Percentiles rank a stretch among this genome's conserved stretches.
Conservation (phyloP, 1,140 invertebrate genomes). For the Zaprionus lachaisei region DNA sequence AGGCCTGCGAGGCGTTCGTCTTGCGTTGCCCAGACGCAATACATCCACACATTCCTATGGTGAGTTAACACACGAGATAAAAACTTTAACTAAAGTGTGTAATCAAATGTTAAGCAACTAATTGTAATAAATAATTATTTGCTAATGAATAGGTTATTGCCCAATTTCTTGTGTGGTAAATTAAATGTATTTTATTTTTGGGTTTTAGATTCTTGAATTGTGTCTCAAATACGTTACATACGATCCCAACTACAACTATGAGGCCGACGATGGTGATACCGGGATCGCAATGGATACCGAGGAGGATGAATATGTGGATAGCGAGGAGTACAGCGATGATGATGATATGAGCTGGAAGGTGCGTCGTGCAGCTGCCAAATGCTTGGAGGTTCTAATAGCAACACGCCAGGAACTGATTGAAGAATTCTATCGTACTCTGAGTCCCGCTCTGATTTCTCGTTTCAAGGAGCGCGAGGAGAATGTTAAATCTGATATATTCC, state of each 20-base stretch:
- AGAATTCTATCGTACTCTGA: constrained; percentile 95
- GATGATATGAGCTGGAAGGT: constrained; percentile 99
- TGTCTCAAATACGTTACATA: constrained; percentile 97
- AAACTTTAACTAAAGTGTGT: not conserved
- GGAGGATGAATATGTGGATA: constrained; percentile 89
- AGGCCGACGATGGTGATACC: constrained; percentile 88
- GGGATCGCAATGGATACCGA: constrained; percentile 88
- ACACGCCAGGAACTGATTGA: constrained; percentile 95
- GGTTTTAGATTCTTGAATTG: constrained; percentile 91
- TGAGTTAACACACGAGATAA: constrained; percentile 80
- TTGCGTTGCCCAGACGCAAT: constrained; percentile 98
- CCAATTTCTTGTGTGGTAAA: constrained; percentile 5
- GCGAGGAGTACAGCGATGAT: constrained; percentile 98
- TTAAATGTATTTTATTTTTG: constrained; percentile 2
- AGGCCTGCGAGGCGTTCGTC: constrained; percentile 98
- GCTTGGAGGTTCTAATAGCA: constrained; percentile 96
- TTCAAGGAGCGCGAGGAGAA: constrained; percentile 99
- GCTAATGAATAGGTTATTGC: not conserved
- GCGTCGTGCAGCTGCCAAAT: constrained; percentile 97
- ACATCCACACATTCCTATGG: constrained; percentile 93
- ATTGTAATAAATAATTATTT: not conserved
- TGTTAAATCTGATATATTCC: constrained; percentile 99
- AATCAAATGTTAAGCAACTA: not conserved
- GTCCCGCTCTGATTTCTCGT: constrained; percentile 94
- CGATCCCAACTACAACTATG: constrained; percentile 99